These are phyloP conservation scores for Pantala flavescens DNA, from an alignment of 1,140 invertebrate species.

Conservation along the genomic window DNA sequence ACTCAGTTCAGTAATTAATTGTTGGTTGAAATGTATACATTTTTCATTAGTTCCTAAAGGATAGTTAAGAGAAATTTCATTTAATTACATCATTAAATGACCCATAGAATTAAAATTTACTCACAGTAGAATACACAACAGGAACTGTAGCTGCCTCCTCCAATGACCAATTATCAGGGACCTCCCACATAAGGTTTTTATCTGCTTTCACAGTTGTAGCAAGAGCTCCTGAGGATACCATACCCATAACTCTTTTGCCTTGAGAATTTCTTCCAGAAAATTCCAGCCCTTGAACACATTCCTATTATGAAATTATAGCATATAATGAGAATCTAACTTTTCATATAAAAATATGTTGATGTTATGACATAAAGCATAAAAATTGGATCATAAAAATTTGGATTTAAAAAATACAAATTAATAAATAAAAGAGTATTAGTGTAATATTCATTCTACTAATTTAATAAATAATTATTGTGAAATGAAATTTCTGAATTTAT, in stretches of 20 bases:
- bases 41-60: no score
- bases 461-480: no score
- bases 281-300: slow-evolving; percentile 52
- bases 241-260: slow-evolving; percentile 60
- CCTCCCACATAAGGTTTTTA: slow-evolving; percentile 53
- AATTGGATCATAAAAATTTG: slow-evolving; percentile 11
- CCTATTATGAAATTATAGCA: slow-evolving; percentile 11
- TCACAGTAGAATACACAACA: slow-evolving; percentile 69
- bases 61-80: no score
- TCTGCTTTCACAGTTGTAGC: slow-evolving; percentile 49
- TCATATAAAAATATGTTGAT: not conserved
- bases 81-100: no score
- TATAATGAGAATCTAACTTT: not conserved
- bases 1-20: no score
- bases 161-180: slow-evolving; percentile 73
- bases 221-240: slow-evolving; percentile 44
- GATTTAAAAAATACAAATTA: not conserved
- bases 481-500: no score
- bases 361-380: slow-evolving; percentile 39
- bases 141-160: slow-evolving; percentile 83
- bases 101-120: slow-evolving; percentile 20
- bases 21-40: no score
- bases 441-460: no score
- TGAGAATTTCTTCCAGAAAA: slow-evolving; percentile 44
- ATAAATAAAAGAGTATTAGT: not conserved